Percentiles rank a stretch among this genome's conserved stretches.
These are phyloP conservation scores for Drosophila neonasuta DNA, from an alignment of 2,888 invertebrate species.

Conservation along the genomic window DNA sequence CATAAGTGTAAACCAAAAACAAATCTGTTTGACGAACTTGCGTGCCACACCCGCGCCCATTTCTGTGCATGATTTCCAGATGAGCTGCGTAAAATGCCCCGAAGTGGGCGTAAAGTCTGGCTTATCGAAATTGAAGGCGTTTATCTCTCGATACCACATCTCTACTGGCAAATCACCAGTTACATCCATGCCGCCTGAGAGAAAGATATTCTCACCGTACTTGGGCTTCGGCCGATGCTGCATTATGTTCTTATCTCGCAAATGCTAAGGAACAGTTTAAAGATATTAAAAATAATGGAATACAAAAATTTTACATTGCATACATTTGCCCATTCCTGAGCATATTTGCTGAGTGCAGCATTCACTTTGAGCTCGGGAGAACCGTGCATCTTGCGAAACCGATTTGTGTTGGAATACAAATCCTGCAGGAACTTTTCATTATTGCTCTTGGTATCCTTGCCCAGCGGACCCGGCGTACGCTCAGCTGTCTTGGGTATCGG, in stretches of 20 bases:
- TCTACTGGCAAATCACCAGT: constrained; percentile 71
- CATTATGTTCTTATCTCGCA: constrained; percentile 83
- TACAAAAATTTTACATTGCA: background rate
- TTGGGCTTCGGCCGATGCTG: constrained; percentile 89
- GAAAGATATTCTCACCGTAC: constrained; percentile 93
- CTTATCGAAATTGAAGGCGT: constrained; percentile 86
- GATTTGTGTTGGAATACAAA: constrained; percentile 84
- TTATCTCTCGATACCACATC: constrained; percentile 90
- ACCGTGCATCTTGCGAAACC: constrained; percentile 87
- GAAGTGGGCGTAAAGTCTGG: constrained; percentile 86
- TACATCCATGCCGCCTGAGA: constrained; percentile 87
- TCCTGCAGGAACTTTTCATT: constrained; percentile 57
- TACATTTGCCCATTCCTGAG: constrained; percentile 89
- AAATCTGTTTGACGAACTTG: constrained; percentile 43
- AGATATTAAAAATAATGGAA: no score
- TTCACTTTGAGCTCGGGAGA: constrained; percentile 87
- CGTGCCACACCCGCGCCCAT: constrained; percentile 88
- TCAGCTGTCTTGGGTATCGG: constrained; percentile 58
- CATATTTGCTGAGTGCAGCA: constrained; percentile 86
- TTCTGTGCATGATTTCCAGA: constrained; percentile 90
- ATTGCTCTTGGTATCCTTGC: constrained; percentile 60
- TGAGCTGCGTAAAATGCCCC: constrained; percentile 93
- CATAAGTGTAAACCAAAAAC: background rate
- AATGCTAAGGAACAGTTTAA: constrained; percentile 45
- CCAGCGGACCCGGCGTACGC: constrained; percentile 59